Conservation (phyloP, 2,797 vertebrate species). For the Trematomus bernacchii region DNA sequence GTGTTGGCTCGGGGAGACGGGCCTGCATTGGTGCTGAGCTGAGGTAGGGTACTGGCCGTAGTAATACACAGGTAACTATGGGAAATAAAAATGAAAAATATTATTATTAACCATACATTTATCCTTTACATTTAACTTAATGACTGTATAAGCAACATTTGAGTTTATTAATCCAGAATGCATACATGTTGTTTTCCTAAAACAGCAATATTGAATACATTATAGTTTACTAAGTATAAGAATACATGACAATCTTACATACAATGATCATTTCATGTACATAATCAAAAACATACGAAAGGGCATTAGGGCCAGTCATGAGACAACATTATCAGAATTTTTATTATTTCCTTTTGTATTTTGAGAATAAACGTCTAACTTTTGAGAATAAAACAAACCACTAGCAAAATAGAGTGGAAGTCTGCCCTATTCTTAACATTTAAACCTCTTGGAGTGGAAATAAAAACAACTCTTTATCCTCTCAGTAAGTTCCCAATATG, state of each 20-base stretch:
- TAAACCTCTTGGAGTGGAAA: no score
- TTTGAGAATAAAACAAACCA: no score
- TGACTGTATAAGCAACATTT: background rate
- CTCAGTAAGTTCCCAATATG: no score
- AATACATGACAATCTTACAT: background rate
- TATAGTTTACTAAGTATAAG: no score
- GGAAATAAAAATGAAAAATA: slow-evolving; percentile 26
- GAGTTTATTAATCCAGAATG: background rate
- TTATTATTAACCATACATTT: background rate
- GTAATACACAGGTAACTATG: slow-evolving; percentile 92
- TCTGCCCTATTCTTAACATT: no score
- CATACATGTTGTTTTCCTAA: background rate
- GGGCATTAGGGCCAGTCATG: no score
- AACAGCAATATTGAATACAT: background rate
- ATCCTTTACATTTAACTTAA: background rate
- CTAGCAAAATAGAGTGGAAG: no score
- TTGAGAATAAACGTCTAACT: no score
- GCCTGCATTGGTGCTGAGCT: slow-evolving; percentile 89
- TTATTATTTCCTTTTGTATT: no score
- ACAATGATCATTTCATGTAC: background rate
- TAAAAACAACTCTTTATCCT: no score
- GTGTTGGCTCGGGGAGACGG: slow-evolving; percentile 89
- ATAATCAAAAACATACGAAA: background rate
- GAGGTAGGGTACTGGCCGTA: slow-evolving; percentile 96
- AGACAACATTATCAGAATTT: no score